These are phyloP conservation scores for Drosophila nebulosa DNA, from an alignment of 1,140 invertebrate species.

Conservation along the genomic window DNA sequence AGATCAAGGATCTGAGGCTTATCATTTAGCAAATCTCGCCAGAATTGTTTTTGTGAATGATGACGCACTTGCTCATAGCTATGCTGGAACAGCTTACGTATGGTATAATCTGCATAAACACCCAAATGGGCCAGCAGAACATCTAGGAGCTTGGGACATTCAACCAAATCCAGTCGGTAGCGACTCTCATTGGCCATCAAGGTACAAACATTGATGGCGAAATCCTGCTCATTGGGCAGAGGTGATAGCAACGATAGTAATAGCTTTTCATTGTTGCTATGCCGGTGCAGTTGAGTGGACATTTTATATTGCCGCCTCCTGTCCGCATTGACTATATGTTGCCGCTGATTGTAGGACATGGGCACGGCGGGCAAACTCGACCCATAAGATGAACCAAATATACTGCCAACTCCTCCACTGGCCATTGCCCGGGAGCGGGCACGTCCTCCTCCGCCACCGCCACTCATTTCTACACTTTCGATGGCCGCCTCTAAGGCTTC, in stretches of 20 bases:
- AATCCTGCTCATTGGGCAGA: slow-evolving; percentile 98
- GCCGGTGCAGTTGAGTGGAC: slow-evolving; percentile 85
- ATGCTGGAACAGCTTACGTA: slow-evolving; percentile 87
- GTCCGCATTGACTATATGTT: slow-evolving; percentile 89
- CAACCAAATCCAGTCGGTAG: slow-evolving; percentile 91
- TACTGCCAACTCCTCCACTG: slow-evolving; percentile 76
- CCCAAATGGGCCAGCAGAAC: slow-evolving; percentile 96
- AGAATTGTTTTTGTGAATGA: slow-evolving; percentile 88
- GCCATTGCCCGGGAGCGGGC: slow-evolving; percentile 80
- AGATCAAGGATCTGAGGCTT: slow-evolving; percentile 86
- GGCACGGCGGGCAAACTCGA: slow-evolving; percentile 88
- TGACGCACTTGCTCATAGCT: slow-evolving; percentile 86
- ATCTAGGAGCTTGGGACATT: slow-evolving; percentile 92
- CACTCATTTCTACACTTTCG: slow-evolving; percentile 51
- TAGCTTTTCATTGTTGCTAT: slow-evolving; percentile 93
- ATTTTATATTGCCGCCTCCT: slow-evolving; percentile 73
- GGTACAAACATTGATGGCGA: slow-evolving; percentile 98
- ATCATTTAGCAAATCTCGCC: slow-evolving; percentile 85
- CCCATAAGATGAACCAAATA: slow-evolving; percentile 82
- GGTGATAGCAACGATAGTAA: slow-evolving; percentile 95
- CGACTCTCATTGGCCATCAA: slow-evolving; percentile 96
- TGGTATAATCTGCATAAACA: slow-evolving; percentile 91
- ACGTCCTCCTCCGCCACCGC: slow-evolving; percentile 19
- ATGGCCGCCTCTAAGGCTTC: slow-evolving; percentile 89
- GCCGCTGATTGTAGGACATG: slow-evolving; percentile 90